A percentile compares a stretch with the other conserved stretches of the same genome.
Conservation (phyloP, 2,797 vertebrate genomes). For the Calcarius lapponicus region DNA sequence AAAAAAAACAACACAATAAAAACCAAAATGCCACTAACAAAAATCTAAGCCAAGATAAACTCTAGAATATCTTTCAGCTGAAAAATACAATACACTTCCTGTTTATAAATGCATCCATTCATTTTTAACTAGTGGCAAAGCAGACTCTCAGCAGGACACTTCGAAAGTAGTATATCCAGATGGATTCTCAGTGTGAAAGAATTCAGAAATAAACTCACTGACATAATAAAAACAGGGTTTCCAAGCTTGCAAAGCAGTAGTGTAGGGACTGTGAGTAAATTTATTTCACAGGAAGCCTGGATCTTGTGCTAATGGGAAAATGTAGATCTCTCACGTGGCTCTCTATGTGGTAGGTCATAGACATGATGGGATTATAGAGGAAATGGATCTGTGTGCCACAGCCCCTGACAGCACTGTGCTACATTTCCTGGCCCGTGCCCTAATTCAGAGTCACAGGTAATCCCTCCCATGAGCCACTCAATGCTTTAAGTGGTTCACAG, state of each 20-base stretch:
- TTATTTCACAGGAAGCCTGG: conserved; percentile 57
- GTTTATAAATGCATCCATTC: conserved; percentile 51
- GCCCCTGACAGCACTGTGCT: conserved; percentile 82
- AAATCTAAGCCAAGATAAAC: conserved; percentile 5
- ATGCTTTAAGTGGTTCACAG: conserved; percentile 62
- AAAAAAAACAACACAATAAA: neutral
- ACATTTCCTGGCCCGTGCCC: conserved; percentile 73
- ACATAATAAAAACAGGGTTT: conserved; percentile 61
- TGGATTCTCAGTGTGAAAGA: conserved; percentile 77
- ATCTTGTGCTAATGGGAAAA: conserved; percentile 67
- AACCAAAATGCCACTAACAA: neutral
- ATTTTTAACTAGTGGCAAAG: conserved; percentile 66
- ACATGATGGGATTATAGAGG: conserved; percentile 77
- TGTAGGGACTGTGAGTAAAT: conserved; percentile 49
- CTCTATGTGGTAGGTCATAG: conserved; percentile 66
- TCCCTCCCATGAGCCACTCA: conserved; percentile 50
- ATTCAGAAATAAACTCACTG: conserved; percentile 73
- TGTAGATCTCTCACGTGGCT: conserved; percentile 50
- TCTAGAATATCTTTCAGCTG: conserved; percentile 2
- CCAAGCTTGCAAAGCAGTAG: conserved; percentile 47
- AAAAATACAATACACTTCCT: conserved; percentile 43
- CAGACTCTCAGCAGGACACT: conserved; percentile 74
- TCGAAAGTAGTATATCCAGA: conserved; percentile 74
- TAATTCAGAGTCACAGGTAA: conserved; percentile 57
- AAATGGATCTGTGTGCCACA: conserved; percentile 76